Conservation (phyloP, 2,113 vertebrate genomes). For the Xenus cinereus region DNA sequence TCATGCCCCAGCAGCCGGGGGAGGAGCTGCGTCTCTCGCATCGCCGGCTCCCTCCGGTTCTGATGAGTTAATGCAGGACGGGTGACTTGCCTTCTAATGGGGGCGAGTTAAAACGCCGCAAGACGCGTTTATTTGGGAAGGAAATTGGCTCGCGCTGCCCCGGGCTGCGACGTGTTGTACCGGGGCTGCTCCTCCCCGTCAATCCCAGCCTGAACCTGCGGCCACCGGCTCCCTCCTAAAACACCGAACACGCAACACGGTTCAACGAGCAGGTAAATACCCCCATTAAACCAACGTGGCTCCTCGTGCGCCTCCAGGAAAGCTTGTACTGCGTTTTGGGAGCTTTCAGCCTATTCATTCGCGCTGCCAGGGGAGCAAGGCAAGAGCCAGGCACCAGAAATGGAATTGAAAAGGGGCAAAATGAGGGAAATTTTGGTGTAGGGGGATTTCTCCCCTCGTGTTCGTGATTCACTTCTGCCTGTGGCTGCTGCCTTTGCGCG, state of each 20-base stretch:
- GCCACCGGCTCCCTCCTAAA: not conserved
- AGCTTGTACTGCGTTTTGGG: not conserved
- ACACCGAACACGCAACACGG: not conserved
- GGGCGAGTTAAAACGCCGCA: not conserved
- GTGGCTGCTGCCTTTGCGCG: not conserved
- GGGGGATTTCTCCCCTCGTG: not conserved
- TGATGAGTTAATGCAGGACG: not conserved
- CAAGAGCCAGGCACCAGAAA: no score
- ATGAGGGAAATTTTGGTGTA: not conserved
- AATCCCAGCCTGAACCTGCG: not conserved
- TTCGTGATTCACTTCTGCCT: no score
- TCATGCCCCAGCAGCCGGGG: not conserved
- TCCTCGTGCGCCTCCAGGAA: not conserved
- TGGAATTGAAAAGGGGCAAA: not conserved
- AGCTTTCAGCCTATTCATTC: not conserved
- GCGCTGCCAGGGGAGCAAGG: not conserved
- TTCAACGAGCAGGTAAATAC: not conserved
- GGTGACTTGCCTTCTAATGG: not conserved
- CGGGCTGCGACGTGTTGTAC: no score
- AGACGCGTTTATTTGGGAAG: not conserved
- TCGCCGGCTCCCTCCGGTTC: accelerated
- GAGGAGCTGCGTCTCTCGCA: not conserved
- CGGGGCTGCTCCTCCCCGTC: not conserved
- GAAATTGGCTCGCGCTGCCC: not conserved
- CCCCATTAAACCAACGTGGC: not conserved